Conservation (phyloP, 1,140 invertebrate species). For the Saxidomus purpurata region DNA sequence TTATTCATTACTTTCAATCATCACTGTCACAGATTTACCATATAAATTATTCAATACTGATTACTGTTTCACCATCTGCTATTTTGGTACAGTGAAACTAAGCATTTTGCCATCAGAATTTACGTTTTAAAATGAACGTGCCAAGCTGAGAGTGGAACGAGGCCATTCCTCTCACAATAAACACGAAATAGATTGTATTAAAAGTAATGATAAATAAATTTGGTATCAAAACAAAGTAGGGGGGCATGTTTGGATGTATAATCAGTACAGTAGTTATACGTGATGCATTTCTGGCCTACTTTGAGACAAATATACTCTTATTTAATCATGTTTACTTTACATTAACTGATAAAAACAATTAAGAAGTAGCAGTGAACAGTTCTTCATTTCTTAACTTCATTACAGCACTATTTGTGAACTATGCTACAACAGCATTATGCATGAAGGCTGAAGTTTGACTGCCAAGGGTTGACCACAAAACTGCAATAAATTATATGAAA, state of each 20-base stretch:
- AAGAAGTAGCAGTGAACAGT: no score
- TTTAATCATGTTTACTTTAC: no score
- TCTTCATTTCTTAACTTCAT: no score
- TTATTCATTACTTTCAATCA: no score
- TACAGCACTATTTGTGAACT: no score
- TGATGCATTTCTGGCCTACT: background rate
- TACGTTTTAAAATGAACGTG: conserved; percentile 18
- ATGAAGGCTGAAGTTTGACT: no score
- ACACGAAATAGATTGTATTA: background rate
- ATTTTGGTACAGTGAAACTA: background rate
- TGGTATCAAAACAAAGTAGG: conserved; percentile 17
- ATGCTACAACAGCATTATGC: no score
- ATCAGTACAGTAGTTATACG: background rate
- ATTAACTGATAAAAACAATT: no score
- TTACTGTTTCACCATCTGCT: conserved; percentile 18
- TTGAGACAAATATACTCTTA: no score
- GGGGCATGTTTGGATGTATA: background rate
- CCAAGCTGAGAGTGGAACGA: conserved; percentile 2
- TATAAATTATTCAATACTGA: conserved; percentile 12
- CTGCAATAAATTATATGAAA: no score
- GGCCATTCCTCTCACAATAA: background rate
- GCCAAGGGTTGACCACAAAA: no score
- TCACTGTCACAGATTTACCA: background rate
- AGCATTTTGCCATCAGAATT: conserved; percentile 30
- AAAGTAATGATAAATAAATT: conserved; percentile 45